These are phyloP conservation scores for Hemibagrus wyckioides DNA, from an alignment of 2,113 vertebrate species.

Conservation along the genomic window DNA sequence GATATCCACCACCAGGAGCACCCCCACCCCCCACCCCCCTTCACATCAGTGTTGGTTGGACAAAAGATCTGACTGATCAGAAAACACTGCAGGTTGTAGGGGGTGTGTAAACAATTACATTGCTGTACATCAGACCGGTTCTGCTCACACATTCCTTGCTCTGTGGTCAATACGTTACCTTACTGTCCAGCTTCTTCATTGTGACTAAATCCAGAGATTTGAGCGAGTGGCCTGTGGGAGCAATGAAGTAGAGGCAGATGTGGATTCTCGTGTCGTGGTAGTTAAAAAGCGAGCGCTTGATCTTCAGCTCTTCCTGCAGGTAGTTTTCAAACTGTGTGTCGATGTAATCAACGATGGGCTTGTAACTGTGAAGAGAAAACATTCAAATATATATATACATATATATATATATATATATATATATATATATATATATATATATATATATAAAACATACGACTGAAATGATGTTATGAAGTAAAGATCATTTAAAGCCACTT, in stretches of 20 bases:
- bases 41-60: neutral
- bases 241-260: conserved; percentile 98
- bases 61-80: neutral
- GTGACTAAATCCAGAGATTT: conserved; percentile 96
- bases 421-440: neutral
- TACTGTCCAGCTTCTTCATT: conserved; percentile 98
- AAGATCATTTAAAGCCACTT: neutral
- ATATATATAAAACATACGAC: neutral
- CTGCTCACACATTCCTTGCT: neutral
- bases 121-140: neutral
- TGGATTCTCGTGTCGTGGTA: conserved; percentile 96
- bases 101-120: neutral
- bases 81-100: neutral
- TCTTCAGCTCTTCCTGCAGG: conserved; percentile 96
- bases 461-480: conserved; percentile 8
- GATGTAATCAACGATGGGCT: conserved; percentile 97
- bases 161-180: conserved; percentile 70
- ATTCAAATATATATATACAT: neutral
- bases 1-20: neutral
- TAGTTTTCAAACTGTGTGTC: conserved; percentile 98
- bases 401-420: neutral
- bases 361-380: conserved; percentile 84
- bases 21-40: neutral
- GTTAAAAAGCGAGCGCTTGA: conserved; percentile 96
- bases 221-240: conserved; percentile 93